Conservation (phyloP, 2,888 invertebrate species). For the Masnerella sp. region DNA sequence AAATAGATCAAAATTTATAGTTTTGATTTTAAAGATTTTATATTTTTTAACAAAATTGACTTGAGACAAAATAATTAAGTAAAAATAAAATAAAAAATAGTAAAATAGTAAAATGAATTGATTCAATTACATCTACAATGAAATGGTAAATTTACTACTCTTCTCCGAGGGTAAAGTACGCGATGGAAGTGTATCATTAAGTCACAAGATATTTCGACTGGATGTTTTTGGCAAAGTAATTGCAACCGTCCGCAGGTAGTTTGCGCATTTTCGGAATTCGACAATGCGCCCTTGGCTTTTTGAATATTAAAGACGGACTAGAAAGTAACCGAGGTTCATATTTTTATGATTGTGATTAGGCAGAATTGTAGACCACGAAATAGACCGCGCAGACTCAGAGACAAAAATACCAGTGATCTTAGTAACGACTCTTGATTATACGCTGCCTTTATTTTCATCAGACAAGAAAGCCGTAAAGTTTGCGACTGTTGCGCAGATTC, state of each 20-base stretch:
- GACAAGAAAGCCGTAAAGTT: constrained; percentile 38
- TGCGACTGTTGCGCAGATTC: constrained; percentile 29
- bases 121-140: too few species aligned
- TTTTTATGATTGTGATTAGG: constrained; percentile 46
- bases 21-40: too few species aligned
- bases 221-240: constrained; percentile 1
- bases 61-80: too few species aligned
- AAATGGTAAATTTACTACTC: too few species aligned
- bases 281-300: constrained; percentile 9
- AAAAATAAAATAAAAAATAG: too few species aligned
- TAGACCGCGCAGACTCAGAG: constrained; percentile 45
- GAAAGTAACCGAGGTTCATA: constrained; percentile 24
- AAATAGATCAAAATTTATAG: too few species aligned
- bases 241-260: constrained; percentile 5
- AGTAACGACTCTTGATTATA: constrained; percentile 61
- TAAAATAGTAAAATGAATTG: too few species aligned
- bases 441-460: constrained; percentile 42
- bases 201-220: neutral
- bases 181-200: constrained; percentile 17
- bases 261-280: constrained; percentile 21
- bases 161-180: constrained; percentile 6
- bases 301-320: constrained; percentile 33
- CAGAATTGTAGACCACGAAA: constrained; percentile 38
- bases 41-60: too few species aligned
- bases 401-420: constrained; percentile 59